phyloP scores from a whole-genome alignment of 2,888 invertebrate genomes.

The Drosophila neonasuta region DNA sequence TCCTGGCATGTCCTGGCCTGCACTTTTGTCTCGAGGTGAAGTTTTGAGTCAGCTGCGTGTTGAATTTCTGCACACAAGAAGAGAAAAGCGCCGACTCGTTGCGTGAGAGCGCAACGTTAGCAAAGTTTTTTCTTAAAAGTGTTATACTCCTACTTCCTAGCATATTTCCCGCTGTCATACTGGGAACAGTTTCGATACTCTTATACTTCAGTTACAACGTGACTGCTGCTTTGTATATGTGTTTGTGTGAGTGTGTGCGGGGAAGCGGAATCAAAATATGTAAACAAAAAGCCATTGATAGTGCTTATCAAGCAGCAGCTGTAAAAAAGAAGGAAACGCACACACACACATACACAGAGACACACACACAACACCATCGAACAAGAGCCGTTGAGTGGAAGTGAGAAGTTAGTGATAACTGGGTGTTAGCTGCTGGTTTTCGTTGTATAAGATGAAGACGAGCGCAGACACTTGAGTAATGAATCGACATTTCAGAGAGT shows the following conservation, averaged over 20 bases:
- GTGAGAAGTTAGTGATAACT: conserved; percentile 46
- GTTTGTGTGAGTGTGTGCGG: neutral
- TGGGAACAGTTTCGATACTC: conserved; percentile 44
- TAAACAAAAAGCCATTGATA: conserved; percentile 55
- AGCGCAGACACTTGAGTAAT: conserved; percentile 28
- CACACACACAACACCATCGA: neutral
- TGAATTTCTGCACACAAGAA: conserved; percentile 38
- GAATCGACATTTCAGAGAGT: conserved; percentile 37
- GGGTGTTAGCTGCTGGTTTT: conserved; percentile 42
- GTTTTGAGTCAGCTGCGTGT: conserved; percentile 53
- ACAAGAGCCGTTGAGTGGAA: conserved; percentile 30
- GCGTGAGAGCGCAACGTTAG: conserved; percentile 8
- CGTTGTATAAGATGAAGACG: conserved; percentile 26
- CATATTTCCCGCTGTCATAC: conserved; percentile 18
- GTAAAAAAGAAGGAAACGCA: conserved; percentile 20
- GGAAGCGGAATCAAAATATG: conserved; percentile 39
- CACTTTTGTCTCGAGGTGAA: conserved; percentile 45
- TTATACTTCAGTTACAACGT: conserved; percentile 21
- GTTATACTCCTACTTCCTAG: conserved; percentile 30
- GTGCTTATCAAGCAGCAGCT: conserved; percentile 58
- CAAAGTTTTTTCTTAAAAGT: conserved; percentile 4
- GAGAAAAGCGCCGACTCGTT: conserved; percentile 51
- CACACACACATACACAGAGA: conserved; percentile 11
- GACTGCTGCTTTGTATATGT: neutral
- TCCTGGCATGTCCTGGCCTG: conserved; percentile 26